phyloP scores from a whole-genome alignment of 2,113 vertebrate species.

The Toxotes jaculatrix region DNA sequence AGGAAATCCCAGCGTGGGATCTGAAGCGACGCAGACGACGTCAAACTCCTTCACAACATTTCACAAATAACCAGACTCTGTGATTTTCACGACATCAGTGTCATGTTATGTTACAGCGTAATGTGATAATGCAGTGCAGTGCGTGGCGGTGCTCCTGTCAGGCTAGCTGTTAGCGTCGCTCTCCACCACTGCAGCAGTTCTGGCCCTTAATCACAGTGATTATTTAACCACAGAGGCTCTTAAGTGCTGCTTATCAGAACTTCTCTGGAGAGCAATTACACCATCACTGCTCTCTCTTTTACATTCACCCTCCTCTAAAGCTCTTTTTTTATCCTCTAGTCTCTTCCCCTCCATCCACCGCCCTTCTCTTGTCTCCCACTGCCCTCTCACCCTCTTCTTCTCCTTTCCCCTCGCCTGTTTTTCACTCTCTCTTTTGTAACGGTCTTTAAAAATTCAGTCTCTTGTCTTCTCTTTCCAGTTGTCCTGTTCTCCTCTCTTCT shows the following conservation, averaged over 20 bases:
- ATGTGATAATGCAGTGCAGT: conserved; percentile 15
- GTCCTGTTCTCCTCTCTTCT: background rate
- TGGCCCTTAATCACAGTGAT: conserved; percentile 71
- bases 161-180: conserved; percentile 28
- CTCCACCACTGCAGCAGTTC: conserved; percentile 5
- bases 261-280: conserved; percentile 67
- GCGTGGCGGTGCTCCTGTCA: conserved; percentile 25
- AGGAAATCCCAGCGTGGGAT: background rate
- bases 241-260: conserved; percentile 69
- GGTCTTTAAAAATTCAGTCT: background rate
- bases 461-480: background rate
- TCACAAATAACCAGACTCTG: background rate
- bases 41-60: background rate
- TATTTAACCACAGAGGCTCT: conserved; percentile 65
- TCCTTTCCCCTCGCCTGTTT: background rate
- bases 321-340: conserved; percentile 16
- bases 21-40: background rate
- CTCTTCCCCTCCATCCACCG: conserved; percentile 6
- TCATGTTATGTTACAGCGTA: conserved; percentile 10
- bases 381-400: background rate
- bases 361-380: background rate
- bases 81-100: background rate
- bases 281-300: conserved; percentile 43
- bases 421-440: background rate
- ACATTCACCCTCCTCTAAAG: conserved; percentile 32